phyloP scores from a whole-genome alignment of 2,113 vertebrate species.

The Theristicus caerulescens region DNA sequence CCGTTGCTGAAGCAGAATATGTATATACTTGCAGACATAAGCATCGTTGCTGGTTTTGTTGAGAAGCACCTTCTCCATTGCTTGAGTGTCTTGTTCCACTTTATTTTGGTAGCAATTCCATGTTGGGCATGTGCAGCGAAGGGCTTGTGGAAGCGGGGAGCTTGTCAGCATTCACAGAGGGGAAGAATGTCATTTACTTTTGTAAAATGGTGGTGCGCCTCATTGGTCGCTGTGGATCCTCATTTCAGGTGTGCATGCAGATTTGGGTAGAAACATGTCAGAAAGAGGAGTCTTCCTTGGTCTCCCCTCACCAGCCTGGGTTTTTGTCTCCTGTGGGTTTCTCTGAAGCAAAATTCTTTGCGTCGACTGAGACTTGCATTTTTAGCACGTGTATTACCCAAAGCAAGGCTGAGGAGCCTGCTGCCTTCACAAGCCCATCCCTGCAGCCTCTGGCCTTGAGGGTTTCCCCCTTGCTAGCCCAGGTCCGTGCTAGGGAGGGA shows the following conservation, averaged over 20 bases:
- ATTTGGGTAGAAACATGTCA: background rate
- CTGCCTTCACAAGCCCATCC: rapidly evolving
- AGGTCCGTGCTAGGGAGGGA: background rate
- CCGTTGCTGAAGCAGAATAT: background rate
- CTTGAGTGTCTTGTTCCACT: background rate
- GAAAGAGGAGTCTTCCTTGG: background rate
- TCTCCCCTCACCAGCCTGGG: background rate
- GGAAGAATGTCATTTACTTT: background rate
- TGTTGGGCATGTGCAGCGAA: background rate
- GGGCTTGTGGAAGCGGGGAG: background rate
- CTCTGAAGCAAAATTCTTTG: background rate
- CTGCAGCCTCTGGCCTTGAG: background rate
- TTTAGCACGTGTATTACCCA: rapidly evolving
- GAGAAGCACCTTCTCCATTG: background rate
- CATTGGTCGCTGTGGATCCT: rapidly evolving
- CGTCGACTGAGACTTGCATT: background rate
- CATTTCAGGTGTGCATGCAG: rapidly evolving
- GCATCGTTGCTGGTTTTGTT: background rate
- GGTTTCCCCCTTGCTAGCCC: background rate
- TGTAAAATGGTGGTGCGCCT: background rate
- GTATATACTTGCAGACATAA: background rate
- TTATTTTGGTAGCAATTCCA: background rate
- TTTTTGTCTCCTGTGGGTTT: background rate
- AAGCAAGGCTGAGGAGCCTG: background rate
- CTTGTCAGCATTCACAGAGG: background rate